Percentiles rank a stretch among this genome's conserved stretches.
phyloP scores from a whole-genome alignment of 2,888 invertebrate genomes.

The Drosophila glabriapex region DNA sequence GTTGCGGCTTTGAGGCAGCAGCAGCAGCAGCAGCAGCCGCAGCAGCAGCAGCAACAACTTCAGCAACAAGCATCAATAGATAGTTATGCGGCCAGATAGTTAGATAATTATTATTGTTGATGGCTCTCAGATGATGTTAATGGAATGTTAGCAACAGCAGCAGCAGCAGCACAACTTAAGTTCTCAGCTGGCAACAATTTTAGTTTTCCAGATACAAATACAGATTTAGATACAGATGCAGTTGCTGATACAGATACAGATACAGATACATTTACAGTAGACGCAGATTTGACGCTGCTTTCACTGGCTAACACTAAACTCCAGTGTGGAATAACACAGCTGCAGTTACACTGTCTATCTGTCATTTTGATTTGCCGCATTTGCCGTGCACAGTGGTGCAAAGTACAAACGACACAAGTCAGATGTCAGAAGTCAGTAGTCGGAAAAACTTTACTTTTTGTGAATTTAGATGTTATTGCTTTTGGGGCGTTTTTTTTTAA shows the following conservation, averaged over 20 bases:
- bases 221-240: constrained; percentile 1
- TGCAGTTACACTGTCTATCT: constrained; percentile 59
- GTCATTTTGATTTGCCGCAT: constrained; percentile 72
- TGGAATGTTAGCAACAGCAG: constrained; percentile 43
- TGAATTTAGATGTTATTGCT: too few relatives aligned
- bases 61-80: constrained; percentile 26
- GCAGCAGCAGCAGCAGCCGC: constrained; percentile 12
- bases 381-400: constrained; percentile 56
- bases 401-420: not conserved
- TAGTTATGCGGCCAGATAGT: constrained; percentile 65
- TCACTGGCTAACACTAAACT: constrained; percentile 56
- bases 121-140: constrained; percentile 42
- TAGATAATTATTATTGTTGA: constrained; percentile 72
- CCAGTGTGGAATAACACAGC: constrained; percentile 34
- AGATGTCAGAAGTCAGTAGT: not conserved
- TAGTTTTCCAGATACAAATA: constrained; percentile 8
- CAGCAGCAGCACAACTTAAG: constrained; percentile 18
- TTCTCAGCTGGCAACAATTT: constrained; percentile 33
- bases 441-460: not conserved
- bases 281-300: constrained; percentile 62
- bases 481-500: too few relatives aligned
- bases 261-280: constrained; percentile 18
- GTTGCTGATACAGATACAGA: constrained; percentile 13
- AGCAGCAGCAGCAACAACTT: not conserved
- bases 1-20: constrained; percentile 59